A percentile compares a stretch with the other conserved stretches of the same genome.
Evolutionary conservation across 2,113 vertebrate genomes (phyloP).

Genomic region (Zingel zingel): DNA sequence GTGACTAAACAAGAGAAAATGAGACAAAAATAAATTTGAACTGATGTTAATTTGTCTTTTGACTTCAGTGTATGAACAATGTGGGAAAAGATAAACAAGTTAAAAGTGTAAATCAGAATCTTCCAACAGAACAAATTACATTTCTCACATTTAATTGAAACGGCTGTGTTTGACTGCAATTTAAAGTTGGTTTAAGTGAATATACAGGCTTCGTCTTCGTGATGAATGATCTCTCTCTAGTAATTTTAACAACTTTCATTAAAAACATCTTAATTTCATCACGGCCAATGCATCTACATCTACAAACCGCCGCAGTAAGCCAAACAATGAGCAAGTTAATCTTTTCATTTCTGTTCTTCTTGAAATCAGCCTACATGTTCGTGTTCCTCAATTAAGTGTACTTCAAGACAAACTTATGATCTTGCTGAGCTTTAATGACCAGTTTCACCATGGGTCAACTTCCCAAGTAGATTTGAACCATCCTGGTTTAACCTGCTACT

Average conservation of each 20-base stretch:
- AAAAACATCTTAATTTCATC: not conserved
- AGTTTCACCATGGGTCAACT: too few relatives aligned
- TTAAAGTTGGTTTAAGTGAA: not conserved
- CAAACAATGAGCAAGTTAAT: too few relatives aligned
- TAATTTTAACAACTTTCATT: not conserved
- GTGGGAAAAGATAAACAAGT: not conserved
- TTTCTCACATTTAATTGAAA: not conserved
- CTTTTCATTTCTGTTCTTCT: too few relatives aligned
- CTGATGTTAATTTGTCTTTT: too few relatives aligned
- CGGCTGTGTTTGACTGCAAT: not conserved
- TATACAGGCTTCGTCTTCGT: too few relatives aligned
- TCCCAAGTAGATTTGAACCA: not conserved
- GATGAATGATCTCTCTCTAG: not conserved
- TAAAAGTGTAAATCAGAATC: not conserved
- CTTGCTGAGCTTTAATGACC: not conserved
- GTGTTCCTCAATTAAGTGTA: not conserved
- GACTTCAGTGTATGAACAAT: too few relatives aligned
- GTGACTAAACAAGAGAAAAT: not conserved
- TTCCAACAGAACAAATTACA: not conserved
- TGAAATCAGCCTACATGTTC: too few relatives aligned
- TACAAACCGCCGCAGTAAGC: too few relatives aligned
- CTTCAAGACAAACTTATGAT: not conserved
- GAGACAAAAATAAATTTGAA: not conserved
- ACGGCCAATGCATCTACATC: not conserved
- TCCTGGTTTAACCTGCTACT: not conserved